phyloP scores from a whole-genome alignment of 2,888 invertebrate genomes.

The Byasa hedistus region DNA sequence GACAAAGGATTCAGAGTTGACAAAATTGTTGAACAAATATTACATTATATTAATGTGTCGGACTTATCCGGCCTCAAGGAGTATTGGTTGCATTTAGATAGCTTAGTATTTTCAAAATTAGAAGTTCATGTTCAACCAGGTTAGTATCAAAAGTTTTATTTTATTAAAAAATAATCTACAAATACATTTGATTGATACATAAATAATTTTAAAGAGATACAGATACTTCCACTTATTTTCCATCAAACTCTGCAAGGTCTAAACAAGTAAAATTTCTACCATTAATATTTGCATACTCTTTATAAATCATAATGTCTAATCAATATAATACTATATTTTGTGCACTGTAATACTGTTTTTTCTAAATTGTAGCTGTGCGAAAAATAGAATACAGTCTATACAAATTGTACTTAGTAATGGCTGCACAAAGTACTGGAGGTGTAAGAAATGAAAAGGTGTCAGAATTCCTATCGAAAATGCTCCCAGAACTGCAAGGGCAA shows the following conservation, averaged over 20 bases:
- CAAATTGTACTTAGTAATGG: conserved; percentile 94
- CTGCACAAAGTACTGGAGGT: conserved; percentile 82
- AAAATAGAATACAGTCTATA: conserved; percentile 92
- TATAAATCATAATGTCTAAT: too few species aligned
- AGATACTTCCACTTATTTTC: too few species aligned
- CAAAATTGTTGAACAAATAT: conserved; percentile 92
- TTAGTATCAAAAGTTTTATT: conserved; percentile 40
- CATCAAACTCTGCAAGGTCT: too few species aligned
- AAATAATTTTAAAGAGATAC: not conserved
- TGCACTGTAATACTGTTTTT: not conserved
- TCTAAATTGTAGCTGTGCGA: conserved; percentile 80
- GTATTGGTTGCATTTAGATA: conserved; percentile 94
- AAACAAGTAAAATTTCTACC: too few species aligned
- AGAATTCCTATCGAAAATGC: conserved; percentile 94
- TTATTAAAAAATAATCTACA: not conserved
- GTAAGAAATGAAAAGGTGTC: conserved; percentile 91
- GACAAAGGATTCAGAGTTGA: conserved; percentile 95
- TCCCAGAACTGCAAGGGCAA: conserved; percentile 92
- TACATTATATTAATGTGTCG: conserved; percentile 83
- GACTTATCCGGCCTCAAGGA: conserved; percentile 91
- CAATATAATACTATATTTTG: too few species aligned
- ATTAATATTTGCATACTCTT: too few species aligned
- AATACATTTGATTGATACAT: not conserved
- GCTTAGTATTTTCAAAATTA: conserved; percentile 91
- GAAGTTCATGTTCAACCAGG: conserved; percentile 91